These are phyloP conservation scores for Entelurus aequoreus DNA, from an alignment of 2,113 vertebrate genomes.

Conservation along the genomic window DNA sequence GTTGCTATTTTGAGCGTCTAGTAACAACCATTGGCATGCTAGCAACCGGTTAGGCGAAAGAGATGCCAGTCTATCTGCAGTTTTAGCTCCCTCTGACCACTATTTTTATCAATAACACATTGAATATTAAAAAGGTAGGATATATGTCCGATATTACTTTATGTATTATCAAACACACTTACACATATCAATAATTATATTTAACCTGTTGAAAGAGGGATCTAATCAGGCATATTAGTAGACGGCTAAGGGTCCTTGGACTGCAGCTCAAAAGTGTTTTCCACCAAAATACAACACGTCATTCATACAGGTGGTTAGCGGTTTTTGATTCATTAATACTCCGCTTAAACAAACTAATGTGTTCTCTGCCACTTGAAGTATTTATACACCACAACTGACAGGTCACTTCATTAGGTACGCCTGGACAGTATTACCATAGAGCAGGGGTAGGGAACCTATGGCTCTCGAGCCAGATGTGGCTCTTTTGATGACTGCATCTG, in stretches of 20 bases:
- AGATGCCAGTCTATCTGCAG: conserved; percentile 13
- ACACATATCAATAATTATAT: neutral
- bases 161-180: fast-evolving
- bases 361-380: neutral
- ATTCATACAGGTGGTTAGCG: neutral
- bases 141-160: fast-evolving
- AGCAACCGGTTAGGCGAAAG: conserved; percentile 2
- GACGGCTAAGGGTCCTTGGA: conserved; percentile 41
- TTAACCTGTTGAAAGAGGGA: fast-evolving
- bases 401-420: too few species aligned
- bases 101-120: neutral
- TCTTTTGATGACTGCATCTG: too few species aligned
- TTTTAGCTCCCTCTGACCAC: conserved; percentile 9
- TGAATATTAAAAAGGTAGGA: neutral
- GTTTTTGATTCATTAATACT: neutral
- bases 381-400: too few species aligned
- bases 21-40: conserved; percentile 8
- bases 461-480: too few species aligned
- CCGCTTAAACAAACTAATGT: neutral
- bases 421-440: too few species aligned
- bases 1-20: conserved; percentile 36
- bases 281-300: conserved; percentile 7
- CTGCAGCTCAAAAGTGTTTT: conserved; percentile 14
- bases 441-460: too few species aligned
- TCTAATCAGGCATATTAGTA: conserved; percentile 53